Evolutionary conservation across 2,888 invertebrate genomes (phyloP).

Genomic region (Fissipunctia ypsillon): DNA sequence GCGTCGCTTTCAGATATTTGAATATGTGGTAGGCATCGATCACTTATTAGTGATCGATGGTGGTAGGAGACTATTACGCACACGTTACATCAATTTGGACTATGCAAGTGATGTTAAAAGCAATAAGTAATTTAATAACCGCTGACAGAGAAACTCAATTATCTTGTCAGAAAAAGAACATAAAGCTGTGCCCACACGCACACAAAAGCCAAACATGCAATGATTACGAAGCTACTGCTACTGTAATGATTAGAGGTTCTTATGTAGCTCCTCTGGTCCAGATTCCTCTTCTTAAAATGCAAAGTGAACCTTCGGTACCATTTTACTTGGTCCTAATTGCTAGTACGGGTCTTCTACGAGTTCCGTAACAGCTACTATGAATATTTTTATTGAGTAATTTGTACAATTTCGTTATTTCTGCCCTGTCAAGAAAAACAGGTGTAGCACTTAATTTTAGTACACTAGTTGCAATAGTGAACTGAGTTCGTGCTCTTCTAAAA

Average conservation of each 20-base stretch:
- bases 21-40: not conserved
- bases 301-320: constrained; percentile 19
- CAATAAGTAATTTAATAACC: too few relatives aligned
- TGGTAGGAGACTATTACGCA: not conserved
- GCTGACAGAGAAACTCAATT: too few relatives aligned
- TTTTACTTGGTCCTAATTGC: not conserved
- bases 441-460: constrained; percentile 31
- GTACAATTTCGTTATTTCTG: constrained; percentile 44
- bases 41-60: too few relatives aligned
- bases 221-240: not conserved
- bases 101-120: not conserved
- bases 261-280: not conserved
- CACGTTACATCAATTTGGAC: not conserved
- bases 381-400: constrained; percentile 62
- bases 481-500: not conserved
- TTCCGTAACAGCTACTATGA: constrained; percentile 55
- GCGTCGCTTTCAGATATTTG: not conserved
- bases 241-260: not conserved
- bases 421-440: constrained; percentile 56
- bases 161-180: not conserved
- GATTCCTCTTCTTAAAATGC: not conserved
- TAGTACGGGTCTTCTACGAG: constrained; percentile 32
- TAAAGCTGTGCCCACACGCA: not conserved
- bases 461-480: not conserved
- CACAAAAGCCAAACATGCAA: constrained; percentile 1